Conservation (phyloP, 2,888 invertebrate species). For the Eupeodes latifasciatus region DNA sequence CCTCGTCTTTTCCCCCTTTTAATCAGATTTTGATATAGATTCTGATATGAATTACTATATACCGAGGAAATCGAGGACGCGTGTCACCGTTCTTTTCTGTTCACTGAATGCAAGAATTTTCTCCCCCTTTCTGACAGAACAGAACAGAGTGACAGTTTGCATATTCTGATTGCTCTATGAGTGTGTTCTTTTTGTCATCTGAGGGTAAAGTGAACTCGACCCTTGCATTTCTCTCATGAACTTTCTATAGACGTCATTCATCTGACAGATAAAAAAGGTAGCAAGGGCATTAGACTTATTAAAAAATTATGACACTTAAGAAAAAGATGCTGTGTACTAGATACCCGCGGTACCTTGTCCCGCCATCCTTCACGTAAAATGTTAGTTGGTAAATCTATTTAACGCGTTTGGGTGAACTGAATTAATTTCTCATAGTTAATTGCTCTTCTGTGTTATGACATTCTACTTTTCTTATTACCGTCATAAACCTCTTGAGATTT, state of each 20-base stretch:
- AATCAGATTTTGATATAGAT: slow-evolving; percentile 23
- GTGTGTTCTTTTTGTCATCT: slow-evolving; percentile 20
- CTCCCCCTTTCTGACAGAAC: slow-evolving; percentile 30
- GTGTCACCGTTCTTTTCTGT: slow-evolving; percentile 53
- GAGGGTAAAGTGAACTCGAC: slow-evolving; percentile 54
- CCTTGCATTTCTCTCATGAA: slow-evolving; percentile 50
- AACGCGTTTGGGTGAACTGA: slow-evolving; percentile 60
- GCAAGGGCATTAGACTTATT: slow-evolving; percentile 45
- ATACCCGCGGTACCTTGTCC: too few species aligned
- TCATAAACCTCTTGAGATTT: slow-evolving; percentile 74
- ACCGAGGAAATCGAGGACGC: slow-evolving; percentile 29
- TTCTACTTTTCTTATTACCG: slow-evolving; percentile 79
- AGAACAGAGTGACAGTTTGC: not conserved
- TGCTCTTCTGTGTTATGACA: slow-evolving; percentile 81
- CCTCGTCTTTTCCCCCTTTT: slow-evolving; percentile 18
- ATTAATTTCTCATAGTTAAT: slow-evolving; percentile 80
- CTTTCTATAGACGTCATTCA: slow-evolving; percentile 39
- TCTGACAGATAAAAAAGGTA: not conserved
- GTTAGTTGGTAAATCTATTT: slow-evolving; percentile 54
- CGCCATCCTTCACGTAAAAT: not conserved
- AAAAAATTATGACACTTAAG: slow-evolving; percentile 6
- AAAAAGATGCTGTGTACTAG: not conserved
- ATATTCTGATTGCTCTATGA: slow-evolving; percentile 31
- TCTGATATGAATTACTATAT: not conserved
- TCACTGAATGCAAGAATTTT: slow-evolving; percentile 28